Percentiles rank a stretch among this genome's conserved stretches.
These are phyloP conservation scores for Lagorchestes hirsutus DNA, from an alignment of 2,797 vertebrate genomes.

Conservation along the genomic window DNA sequence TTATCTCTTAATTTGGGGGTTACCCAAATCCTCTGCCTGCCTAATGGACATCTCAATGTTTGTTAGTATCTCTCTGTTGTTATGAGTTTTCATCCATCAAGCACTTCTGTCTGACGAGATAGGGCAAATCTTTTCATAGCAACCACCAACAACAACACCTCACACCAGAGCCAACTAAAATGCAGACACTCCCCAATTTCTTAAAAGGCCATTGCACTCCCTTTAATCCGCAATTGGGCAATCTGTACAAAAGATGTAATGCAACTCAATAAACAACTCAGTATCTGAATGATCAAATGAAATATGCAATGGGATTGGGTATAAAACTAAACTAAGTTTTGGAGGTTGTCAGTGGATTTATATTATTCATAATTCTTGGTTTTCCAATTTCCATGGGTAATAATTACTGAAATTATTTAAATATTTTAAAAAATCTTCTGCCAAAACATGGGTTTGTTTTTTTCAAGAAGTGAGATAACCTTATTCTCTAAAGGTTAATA, in stretches of 20 bases:
- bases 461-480: conserved; percentile 47
- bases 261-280: not conserved
- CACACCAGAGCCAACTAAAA: not conserved
- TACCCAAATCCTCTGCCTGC: not conserved
- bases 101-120: not conserved
- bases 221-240: not conserved
- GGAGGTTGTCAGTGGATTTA: not conserved
- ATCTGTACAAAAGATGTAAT: not conserved
- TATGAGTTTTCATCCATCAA: not conserved
- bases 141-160: not conserved
- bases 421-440: conserved; percentile 14
- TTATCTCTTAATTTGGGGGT: not conserved
- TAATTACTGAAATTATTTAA: not conserved
- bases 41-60: not conserved
- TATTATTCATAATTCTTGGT: not conserved
- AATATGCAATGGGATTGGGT: not conserved
- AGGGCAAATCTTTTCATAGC: not conserved
- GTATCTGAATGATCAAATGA: not conserved
- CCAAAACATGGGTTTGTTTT: conserved; percentile 3
- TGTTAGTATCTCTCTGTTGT: not conserved
- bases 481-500: conserved; percentile 59
- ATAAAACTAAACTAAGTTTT: not conserved
- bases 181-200: not conserved
- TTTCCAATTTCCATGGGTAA: not conserved
- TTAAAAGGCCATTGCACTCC: not conserved